phyloP scores from a whole-genome alignment of 2,113 vertebrate genomes.

The Peromyscus polionotus region DNA sequence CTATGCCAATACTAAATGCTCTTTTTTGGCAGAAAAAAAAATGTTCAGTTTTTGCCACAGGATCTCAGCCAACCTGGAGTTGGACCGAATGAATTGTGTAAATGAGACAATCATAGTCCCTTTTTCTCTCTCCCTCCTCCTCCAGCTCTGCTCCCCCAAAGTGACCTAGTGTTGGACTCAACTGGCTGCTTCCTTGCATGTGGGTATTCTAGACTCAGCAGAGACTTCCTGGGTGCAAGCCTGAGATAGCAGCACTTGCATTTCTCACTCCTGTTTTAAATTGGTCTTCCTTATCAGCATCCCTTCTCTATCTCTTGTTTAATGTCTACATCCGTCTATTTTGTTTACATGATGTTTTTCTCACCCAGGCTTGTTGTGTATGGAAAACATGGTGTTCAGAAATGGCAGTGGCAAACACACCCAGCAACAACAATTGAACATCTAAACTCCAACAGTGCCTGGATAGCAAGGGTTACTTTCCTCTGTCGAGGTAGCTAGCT shows the following conservation, averaged over 20 bases:
- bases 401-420: not conserved
- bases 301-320: constrained; percentile 51
- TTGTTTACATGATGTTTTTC: constrained; percentile 42
- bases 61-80: constrained; percentile 60
- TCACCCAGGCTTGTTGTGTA: constrained; percentile 30
- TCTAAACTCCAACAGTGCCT: not conserved
- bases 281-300: not conserved
- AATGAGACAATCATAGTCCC: constrained; percentile 50
- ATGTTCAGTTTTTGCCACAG: constrained; percentile 59
- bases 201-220: not conserved
- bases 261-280: constrained; percentile 48
- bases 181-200: not conserved
- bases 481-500: not conserved
- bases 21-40: constrained; percentile 73
- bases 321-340: constrained; percentile 24
- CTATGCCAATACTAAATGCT: constrained; percentile 73
- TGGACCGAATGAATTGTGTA: constrained; percentile 65
- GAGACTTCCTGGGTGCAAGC: not conserved
- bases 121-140: not conserved
- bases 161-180: not conserved
- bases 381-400: not conserved
- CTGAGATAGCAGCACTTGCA: not conserved
- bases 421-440: not conserved
- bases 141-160: not conserved
- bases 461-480: constrained; percentile 28